Evolutionary conservation across 2,113 vertebrate genomes (phyloP).

Genomic region (Perca schrenkii): DNA sequence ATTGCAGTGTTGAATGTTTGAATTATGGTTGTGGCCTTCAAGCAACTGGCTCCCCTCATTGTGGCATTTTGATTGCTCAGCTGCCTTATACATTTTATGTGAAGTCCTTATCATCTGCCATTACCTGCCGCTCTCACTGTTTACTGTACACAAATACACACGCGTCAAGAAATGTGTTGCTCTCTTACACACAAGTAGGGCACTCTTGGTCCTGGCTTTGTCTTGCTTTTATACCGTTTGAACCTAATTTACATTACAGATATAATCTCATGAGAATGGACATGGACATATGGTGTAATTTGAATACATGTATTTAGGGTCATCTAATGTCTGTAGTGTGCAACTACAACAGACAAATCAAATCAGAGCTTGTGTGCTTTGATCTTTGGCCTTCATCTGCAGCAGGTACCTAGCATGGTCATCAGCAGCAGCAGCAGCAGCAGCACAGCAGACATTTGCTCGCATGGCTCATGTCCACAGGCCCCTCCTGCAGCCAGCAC

Average conservation of each 20-base stretch:
- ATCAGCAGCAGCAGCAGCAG: constrained; percentile 56
- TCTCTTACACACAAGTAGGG: neutral
- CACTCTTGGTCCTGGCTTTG: neutral
- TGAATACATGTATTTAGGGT: neutral
- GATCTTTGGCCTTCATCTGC: constrained; percentile 55
- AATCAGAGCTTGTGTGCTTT: constrained; percentile 40
- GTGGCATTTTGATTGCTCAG: constrained; percentile 49
- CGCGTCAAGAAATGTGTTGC: neutral
- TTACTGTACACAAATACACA: neutral
- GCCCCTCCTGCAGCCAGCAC: constrained; percentile 68
- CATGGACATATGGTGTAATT: neutral
- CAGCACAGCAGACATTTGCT: constrained; percentile 67
- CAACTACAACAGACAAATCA: constrained; percentile 11
- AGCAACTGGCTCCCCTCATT: constrained; percentile 41
- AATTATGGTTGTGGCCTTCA: constrained; percentile 71
- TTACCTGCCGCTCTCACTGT: neutral
- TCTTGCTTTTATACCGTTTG: neutral
- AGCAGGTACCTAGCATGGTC: constrained; percentile 66
- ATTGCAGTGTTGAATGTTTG: constrained; percentile 70
- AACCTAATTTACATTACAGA: neutral
- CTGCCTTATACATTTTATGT: constrained; percentile 23
- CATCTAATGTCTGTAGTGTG: constrained; percentile 35
- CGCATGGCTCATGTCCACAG: constrained; percentile 60
- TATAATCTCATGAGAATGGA: neutral
- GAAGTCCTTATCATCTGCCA: constrained; percentile 8